phyloP scores from a whole-genome alignment of 2,888 invertebrate genomes.

The Sinhomidia bicolor region DNA sequence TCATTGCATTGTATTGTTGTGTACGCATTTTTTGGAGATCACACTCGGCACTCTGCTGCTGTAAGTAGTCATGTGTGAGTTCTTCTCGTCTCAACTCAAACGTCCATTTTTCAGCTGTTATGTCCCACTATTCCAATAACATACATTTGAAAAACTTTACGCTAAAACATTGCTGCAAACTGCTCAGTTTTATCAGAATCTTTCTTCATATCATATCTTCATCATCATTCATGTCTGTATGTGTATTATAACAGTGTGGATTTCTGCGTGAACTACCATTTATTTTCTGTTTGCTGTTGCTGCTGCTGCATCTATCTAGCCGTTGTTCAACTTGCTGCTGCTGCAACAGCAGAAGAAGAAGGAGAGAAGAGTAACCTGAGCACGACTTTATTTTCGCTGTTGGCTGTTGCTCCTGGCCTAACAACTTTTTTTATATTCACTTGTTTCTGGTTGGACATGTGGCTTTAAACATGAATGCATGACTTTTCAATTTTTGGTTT shows the following conservation, averaged over 20 bases:
- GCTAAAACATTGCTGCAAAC: slow-evolving; percentile 45
- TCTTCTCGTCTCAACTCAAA: slow-evolving; percentile 29
- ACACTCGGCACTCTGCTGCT: no score
- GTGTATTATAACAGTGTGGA: slow-evolving; percentile 13
- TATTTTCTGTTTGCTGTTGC: no score
- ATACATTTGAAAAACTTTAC: slow-evolving; percentile 75
- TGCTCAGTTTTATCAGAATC: no score
- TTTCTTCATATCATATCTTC: not conserved
- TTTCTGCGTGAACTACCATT: slow-evolving; percentile 31
- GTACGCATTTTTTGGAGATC: slow-evolving; percentile 46
- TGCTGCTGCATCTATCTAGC: slow-evolving; percentile 8
- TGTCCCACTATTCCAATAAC: slow-evolving; percentile 79
- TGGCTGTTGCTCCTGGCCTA: slow-evolving; percentile 72
- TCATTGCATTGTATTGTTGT: no score
- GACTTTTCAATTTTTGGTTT: slow-evolving; percentile 54
- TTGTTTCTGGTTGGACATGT: slow-evolving; percentile 31
- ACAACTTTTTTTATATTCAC: slow-evolving; percentile 76
- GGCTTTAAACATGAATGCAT: slow-evolving; percentile 47
- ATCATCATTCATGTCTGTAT: not conserved
- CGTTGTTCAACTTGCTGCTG: no score
- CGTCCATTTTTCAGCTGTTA: slow-evolving; percentile 67
- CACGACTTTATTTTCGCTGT: slow-evolving; percentile 62
- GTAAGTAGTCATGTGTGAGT: slow-evolving; percentile 28
- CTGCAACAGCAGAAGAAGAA: no score
- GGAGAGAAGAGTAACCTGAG: slow-evolving; percentile 30